phyloP scores from a whole-genome alignment of 1,140 invertebrate genomes.

The Drosophila lini region DNA sequence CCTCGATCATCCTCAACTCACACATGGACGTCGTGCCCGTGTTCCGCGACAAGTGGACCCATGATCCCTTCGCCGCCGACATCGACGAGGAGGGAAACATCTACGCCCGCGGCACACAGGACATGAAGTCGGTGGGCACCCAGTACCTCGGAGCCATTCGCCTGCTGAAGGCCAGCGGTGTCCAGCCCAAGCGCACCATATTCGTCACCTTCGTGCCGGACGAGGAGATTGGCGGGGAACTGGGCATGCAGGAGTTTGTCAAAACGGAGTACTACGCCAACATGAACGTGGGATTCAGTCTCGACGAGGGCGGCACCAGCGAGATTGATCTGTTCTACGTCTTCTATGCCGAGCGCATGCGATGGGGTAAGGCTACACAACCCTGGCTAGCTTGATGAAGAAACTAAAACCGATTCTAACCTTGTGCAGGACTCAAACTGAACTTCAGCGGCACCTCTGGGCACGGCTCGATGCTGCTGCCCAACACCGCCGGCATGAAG shows the following conservation, averaged over 20 bases:
- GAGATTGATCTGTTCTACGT: slow-evolving; percentile 87
- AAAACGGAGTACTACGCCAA: slow-evolving; percentile 91
- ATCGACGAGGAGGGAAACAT: slow-evolving; percentile 91
- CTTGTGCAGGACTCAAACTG: slow-evolving; percentile 48
- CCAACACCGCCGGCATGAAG: slow-evolving; percentile 94
- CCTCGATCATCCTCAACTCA: slow-evolving; percentile 91
- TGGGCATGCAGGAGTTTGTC: slow-evolving; percentile 94
- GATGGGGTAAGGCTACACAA: slow-evolving; percentile 87
- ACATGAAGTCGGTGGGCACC: slow-evolving; percentile 84
- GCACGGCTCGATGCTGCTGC: slow-evolving; percentile 93
- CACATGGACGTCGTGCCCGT: slow-evolving; percentile 96
- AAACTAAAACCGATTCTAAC: background rate
- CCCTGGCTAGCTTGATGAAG: no score
- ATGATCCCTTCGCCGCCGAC: slow-evolving; percentile 89
- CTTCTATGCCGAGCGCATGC: slow-evolving; percentile 91
- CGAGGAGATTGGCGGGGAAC: slow-evolving; percentile 94
- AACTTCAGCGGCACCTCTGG: slow-evolving; percentile 89
- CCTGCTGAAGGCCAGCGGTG: slow-evolving; percentile 86
- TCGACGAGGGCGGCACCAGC: slow-evolving; percentile 92
- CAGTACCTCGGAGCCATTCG: slow-evolving; percentile 89
- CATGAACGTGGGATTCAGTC: slow-evolving; percentile 93
- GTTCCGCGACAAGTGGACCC: slow-evolving; percentile 87
- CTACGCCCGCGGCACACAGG: slow-evolving; percentile 91
- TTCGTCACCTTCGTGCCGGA: slow-evolving; percentile 94
- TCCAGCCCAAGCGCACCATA: slow-evolving; percentile 87